Conservation (phyloP, 2,113 vertebrate genomes). For the Jaculus jaculus region DNA sequence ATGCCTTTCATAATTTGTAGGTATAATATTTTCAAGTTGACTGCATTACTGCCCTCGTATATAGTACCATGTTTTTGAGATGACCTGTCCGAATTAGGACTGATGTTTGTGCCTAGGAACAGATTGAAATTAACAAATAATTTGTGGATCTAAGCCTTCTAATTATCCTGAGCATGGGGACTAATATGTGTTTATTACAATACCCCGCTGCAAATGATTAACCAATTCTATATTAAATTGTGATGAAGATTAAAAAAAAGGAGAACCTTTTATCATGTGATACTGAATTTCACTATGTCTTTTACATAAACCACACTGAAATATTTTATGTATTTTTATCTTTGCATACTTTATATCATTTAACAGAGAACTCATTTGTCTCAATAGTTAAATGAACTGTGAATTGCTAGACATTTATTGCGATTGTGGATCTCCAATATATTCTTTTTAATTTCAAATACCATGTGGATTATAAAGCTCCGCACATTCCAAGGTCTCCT, state of each 20-base stretch:
- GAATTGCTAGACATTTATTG: slow-evolving; percentile 8
- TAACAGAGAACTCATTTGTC: background rate
- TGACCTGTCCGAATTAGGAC: background rate
- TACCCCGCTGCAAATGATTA: background rate
- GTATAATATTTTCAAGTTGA: background rate
- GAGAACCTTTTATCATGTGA: background rate
- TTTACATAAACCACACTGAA: background rate
- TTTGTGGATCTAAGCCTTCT: background rate
- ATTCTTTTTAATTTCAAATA: slow-evolving; percentile 32
- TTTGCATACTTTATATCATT: slow-evolving; percentile 5
- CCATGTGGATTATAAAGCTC: background rate
- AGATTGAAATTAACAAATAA: background rate
- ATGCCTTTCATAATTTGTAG: background rate
- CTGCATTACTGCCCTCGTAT: background rate
- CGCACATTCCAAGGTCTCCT: background rate
- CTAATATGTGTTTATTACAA: background rate
- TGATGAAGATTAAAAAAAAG: slow-evolving; percentile 13
- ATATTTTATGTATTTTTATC: background rate
- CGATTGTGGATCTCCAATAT: background rate
- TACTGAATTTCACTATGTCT: slow-evolving; percentile 19
- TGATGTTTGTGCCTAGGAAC: background rate
- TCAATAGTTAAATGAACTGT: slow-evolving; percentile 47
- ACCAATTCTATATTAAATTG: background rate
- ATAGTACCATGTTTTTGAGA: background rate
- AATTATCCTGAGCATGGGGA: background rate